Conservation (phyloP, 2,888 invertebrate species). For the Osedax frankpressi region DNA sequence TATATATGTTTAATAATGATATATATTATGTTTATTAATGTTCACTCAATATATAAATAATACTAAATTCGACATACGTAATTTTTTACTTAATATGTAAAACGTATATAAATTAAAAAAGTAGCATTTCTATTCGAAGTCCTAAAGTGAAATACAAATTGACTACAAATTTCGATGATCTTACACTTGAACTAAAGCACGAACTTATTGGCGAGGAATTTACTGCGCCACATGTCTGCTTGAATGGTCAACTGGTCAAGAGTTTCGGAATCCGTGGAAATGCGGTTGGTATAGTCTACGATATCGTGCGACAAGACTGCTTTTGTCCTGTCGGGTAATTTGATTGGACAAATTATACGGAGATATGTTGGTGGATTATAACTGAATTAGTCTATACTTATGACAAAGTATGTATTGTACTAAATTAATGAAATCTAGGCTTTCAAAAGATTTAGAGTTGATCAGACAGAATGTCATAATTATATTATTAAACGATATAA, state of each 20-base stretch:
- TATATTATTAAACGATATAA: too few relatives aligned
- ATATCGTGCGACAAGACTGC: conserved; percentile 72
- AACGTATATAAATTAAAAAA: not conserved
- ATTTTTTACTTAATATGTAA: not conserved
- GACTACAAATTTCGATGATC: too few relatives aligned
- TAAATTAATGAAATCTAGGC: not conserved
- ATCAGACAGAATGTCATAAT: too few relatives aligned
- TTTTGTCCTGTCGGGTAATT: conserved; percentile 56
- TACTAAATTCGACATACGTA: too few relatives aligned
- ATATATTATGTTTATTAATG: too few relatives aligned
- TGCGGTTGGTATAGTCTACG: conserved; percentile 66
- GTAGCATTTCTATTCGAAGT: not conserved
- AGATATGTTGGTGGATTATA: too few relatives aligned
- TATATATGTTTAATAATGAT: too few relatives aligned
- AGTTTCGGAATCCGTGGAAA: conserved; percentile 66
- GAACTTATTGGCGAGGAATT: conserved; percentile 73
- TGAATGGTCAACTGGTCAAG: conserved; percentile 83
- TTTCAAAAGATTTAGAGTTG: conserved; percentile 3
- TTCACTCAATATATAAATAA: too few relatives aligned
- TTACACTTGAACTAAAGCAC: not conserved
- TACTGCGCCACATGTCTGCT: conserved; percentile 90
- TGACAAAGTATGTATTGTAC: too few relatives aligned
- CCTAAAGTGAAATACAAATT: too few relatives aligned
- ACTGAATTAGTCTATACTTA: too few relatives aligned
- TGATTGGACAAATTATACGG: too few relatives aligned